phyloP scores from a whole-genome alignment of 2,888 invertebrate genomes.

The Tinea semifulvella region DNA sequence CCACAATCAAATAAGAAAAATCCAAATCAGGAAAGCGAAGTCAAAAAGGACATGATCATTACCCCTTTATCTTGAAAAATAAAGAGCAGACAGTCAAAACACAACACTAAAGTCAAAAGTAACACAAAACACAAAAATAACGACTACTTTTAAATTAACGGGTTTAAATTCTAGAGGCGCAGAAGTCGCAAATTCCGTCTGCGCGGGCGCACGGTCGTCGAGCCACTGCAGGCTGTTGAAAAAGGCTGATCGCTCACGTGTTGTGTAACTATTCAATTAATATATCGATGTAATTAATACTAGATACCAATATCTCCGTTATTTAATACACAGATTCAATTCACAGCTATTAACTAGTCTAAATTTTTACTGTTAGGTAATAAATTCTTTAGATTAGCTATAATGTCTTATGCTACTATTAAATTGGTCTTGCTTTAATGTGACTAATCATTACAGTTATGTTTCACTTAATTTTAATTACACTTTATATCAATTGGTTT shows the following conservation, averaged over 20 bases:
- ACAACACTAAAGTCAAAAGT: slow-evolving; percentile 17
- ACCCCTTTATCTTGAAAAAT: slow-evolving; percentile 48
- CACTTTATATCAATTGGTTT: too few relatives aligned
- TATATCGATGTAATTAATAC: slow-evolving; percentile 22
- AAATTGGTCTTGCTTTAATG: too few relatives aligned
- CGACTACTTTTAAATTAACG: neutral
- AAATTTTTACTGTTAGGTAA: too few relatives aligned
- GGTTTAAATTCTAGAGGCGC: neutral
- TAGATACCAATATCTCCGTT: neutral
- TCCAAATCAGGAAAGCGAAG: slow-evolving; percentile 22
- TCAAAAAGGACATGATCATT: slow-evolving; percentile 22
- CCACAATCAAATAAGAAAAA: slow-evolving; percentile 27
- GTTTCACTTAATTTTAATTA: too few relatives aligned
- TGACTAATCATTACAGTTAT: too few relatives aligned
- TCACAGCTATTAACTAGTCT: too few relatives aligned
- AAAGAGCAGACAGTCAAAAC: slow-evolving; percentile 46
- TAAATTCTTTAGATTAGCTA: too few relatives aligned
- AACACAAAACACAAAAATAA: slow-evolving; percentile 2
- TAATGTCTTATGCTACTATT: too few relatives aligned
- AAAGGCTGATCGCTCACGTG: slow-evolving; percentile 23
- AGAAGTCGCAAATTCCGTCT: slow-evolving; percentile 27
- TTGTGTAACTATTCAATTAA: neutral
- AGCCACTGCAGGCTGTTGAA: slow-evolving; percentile 32
- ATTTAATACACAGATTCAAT: too few relatives aligned
- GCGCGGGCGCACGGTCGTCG: slow-evolving; percentile 45